These are phyloP conservation scores for Drosophila suzukii DNA, from an alignment of 1,140 invertebrate genomes.

Conservation along the genomic window DNA sequence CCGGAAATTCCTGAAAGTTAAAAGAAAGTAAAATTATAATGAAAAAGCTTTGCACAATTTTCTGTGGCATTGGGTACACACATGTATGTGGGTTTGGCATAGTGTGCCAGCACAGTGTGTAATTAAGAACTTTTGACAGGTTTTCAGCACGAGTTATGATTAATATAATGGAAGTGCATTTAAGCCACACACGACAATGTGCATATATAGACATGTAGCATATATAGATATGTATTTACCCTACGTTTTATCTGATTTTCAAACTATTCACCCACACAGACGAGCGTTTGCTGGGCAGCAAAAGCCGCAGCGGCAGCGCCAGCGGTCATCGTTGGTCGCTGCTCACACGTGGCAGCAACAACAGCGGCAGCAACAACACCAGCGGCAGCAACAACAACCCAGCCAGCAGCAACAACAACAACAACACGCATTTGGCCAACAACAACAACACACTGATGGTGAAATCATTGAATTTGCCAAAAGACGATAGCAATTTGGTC, in stretches of 20 bases:
- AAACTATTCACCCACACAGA: conserved; percentile 44
- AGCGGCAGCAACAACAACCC: conserved; percentile 13
- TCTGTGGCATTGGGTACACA: neutral
- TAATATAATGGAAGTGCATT: conserved; percentile 23
- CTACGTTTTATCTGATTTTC: conserved; percentile 13
- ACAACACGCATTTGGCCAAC: conserved; percentile 61
- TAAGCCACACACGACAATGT: neutral
- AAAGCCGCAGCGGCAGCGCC: conserved; percentile 74
- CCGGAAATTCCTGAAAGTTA: neutral
- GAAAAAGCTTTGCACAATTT: conserved; percentile 3
- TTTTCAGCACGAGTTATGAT: conserved; percentile 54
- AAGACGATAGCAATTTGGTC: conserved; percentile 85
- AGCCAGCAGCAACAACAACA: conserved; percentile 62
- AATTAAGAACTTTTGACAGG: conserved; percentile 58
- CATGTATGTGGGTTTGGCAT: conserved; percentile 4
- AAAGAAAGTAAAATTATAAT: conserved; percentile 1
- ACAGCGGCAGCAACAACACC: conserved; percentile 4
- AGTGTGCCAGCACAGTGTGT: conserved; percentile 18
- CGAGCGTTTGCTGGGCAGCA: conserved; percentile 66
- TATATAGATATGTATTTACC: conserved; percentile 3
- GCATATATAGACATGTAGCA: neutral
- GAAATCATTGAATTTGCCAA: conserved; percentile 79
- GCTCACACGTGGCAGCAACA: conserved; percentile 52
- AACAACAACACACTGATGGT: conserved; percentile 81
- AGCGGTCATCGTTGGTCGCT: conserved; percentile 78